Base-by-base conservation (phyloP, 2,888 invertebrate species). In the Scrobipalpa costella region DNA sequence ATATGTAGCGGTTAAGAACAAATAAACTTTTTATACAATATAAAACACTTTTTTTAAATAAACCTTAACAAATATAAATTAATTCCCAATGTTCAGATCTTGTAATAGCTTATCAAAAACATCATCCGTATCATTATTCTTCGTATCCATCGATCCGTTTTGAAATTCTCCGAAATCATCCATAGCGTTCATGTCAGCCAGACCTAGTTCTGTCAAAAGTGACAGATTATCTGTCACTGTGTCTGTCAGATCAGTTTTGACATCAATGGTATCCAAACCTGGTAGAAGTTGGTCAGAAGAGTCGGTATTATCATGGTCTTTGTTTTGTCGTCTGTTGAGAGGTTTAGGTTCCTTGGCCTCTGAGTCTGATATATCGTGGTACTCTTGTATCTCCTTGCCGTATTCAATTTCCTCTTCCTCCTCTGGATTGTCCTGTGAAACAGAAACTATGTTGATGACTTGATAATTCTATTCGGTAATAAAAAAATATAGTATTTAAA, bases 331-430 rank as follows among this genome's bases (percentile, higher is more conserved):
- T 49, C 87, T 73, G 64, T 90, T 91, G 1, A 73, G 63, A 0
- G 81, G 78, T 71, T 92, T 91, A 0, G 79, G 69, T 1, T 90
- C 90, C 63, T 91, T 92, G 11, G 84, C 85, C 9, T 88, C 85
- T 9, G 73, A 75, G 40, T 88, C 86, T 0, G 80, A 72, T n/a
- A 85, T 70, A 60, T 91, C 92, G 69, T 90, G 90, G 67, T 90
- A 88, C 72, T 92, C 92, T 71, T 85, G 83, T 9, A 92, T 85
- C 74, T 92, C 92, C 73, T 80, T 90, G 0, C 79, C 92, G 65
- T 79, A 89, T 78, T 92, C 91, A 27, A 93, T 85, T 7, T 92
- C 92, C 36, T 93, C 93, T n/a, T 93, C 93, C 13, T 93, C 93
- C 7, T 92, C 89, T 70, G 89, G 88, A 72, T 85, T 83, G 65